Evolutionary conservation across 1,140 invertebrate species (phyloP), one percentile per base, ranked within the genome.

Genomic region (Macrobrachium nipponense): DNA sequence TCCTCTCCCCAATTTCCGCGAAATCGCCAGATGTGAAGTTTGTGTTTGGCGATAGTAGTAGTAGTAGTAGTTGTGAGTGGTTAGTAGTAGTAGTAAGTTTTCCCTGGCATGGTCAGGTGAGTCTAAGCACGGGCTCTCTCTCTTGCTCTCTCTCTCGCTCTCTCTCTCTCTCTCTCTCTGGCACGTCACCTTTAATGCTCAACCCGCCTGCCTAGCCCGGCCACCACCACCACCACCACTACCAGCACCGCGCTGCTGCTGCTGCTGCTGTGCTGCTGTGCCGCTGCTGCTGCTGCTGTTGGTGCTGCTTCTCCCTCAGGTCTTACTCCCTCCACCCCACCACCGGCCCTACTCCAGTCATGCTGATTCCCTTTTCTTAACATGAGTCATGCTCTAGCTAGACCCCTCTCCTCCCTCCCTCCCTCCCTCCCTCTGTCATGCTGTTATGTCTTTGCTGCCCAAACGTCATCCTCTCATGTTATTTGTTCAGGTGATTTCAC

Each of bases 171-270:
- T 12, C 51, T 51, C 12, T 51, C 51, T 12, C 51, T 51, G 68
- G 68, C 68, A 70, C 20, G 68, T 70, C 68, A 70, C 68, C 68
- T 70, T 70, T 70, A 70, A 70, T 43, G 36, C 36, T 70, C 68
- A 70, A 23, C 68, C 68, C 68, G 68, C 68, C 68, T 43, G 23
- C n/a, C 68, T n/a, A 27, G 17, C 10, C 5, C 44, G 8, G 11
- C 68, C 68, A 27, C 68, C 68, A 23, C 36, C 68, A 70, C 68
- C 68, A 14, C 36, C 17, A 70, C 68, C 27, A 36, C 27, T n/a
- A n/a, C n/a, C n/a, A n/a, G n/a, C n/a, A n/a, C n/a, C n/a, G n/a
- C n/a, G n/a, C n/a, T n/a, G n/a, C n/a, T n/a, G n/a, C n/a, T n/a
- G 27, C 27, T 36, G 68, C 68, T 70, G 68, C 68, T 51, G 51